These are phyloP conservation scores for Propsilocerus akamusi DNA, from an alignment of 1,140 invertebrate species.

Conservation along the genomic window DNA sequence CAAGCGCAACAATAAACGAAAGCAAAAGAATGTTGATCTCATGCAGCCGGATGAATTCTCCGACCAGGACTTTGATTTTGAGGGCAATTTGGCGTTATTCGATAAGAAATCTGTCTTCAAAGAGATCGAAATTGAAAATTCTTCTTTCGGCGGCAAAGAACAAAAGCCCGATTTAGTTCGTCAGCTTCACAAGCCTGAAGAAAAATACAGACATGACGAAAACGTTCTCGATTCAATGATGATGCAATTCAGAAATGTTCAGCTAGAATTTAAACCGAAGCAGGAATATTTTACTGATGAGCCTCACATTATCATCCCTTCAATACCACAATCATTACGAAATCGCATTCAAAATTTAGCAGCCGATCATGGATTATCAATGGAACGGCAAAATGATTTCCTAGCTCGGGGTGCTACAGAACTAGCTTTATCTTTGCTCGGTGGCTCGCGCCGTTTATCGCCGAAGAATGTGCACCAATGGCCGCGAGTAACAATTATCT, in stretches of 20 bases:
- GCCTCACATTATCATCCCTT: constrained; percentile 58
- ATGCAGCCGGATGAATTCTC: constrained; percentile 7
- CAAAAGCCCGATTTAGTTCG: constrained; percentile 46
- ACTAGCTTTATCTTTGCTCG: constrained; percentile 56
- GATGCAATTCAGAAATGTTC: constrained; percentile 46
- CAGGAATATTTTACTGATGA: constrained; percentile 64
- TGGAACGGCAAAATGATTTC: constrained; percentile 49
- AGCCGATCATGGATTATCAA: constrained; percentile 42
- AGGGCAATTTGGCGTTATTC: constrained; percentile 79
- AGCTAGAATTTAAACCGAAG: constrained; percentile 31
- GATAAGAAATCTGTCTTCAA: constrained; percentile 68
- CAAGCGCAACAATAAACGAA: constrained; percentile 27
- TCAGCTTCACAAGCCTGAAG: constrained; percentile 11
- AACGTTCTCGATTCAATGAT: constrained; percentile 55
- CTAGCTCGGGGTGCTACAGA: constrained; percentile 58
- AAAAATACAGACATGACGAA: constrained; percentile 54
- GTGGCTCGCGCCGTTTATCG: constrained; percentile 51
- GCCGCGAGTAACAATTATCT: constrained; percentile 56
- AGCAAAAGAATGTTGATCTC: constrained; percentile 40
- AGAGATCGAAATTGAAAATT: constrained; percentile 30
- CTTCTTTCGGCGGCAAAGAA: constrained; percentile 33
- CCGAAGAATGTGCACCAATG: constrained; percentile 67
- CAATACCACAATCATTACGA: constrained; percentile 44
- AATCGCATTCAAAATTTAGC: constrained; percentile 42
- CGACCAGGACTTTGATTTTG: constrained; percentile 70